Evolutionary conservation across 2,113 vertebrate species (phyloP).

Genomic region (Brachypodius melanocephalos): DNA sequence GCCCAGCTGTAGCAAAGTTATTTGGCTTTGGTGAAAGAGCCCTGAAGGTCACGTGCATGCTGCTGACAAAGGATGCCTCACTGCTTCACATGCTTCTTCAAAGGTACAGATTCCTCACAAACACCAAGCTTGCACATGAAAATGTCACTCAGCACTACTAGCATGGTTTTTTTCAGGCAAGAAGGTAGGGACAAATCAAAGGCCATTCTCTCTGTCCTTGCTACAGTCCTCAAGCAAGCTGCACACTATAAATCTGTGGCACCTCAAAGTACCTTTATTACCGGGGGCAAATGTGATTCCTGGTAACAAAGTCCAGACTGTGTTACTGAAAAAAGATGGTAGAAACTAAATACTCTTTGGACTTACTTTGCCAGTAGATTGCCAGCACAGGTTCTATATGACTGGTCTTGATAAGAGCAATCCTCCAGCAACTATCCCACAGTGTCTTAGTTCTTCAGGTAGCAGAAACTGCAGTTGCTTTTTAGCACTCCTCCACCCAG

Average conservation of each 20-base stretch:
- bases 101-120: not conserved
- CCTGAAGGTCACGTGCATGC: not conserved
- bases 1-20: not conserved
- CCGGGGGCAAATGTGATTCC: not conserved
- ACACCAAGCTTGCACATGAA: not conserved
- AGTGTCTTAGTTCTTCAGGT: not conserved
- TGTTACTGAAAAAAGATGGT: not conserved
- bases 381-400: not conserved
- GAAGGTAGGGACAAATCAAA: not conserved
- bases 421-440: not conserved
- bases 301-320: not conserved
- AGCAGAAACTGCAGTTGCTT: not conserved
- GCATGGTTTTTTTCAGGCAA: not conserved
- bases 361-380: not conserved
- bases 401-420: not conserved
- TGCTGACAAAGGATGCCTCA: not conserved
- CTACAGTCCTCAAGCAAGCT: not conserved
- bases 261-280: not conserved
- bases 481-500: not conserved
- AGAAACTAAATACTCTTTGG: not conserved
- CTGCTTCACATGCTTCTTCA: not conserved
- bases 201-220: not conserved
- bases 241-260: not conserved
- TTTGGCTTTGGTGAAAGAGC: not conserved
- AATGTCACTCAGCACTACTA: not conserved